Percentiles rank a stretch among this genome's conserved stretches.
These are phyloP conservation scores for Oncorhynchus masou DNA, from an alignment of 2,113 vertebrate genomes.

Conservation along the genomic window DNA sequence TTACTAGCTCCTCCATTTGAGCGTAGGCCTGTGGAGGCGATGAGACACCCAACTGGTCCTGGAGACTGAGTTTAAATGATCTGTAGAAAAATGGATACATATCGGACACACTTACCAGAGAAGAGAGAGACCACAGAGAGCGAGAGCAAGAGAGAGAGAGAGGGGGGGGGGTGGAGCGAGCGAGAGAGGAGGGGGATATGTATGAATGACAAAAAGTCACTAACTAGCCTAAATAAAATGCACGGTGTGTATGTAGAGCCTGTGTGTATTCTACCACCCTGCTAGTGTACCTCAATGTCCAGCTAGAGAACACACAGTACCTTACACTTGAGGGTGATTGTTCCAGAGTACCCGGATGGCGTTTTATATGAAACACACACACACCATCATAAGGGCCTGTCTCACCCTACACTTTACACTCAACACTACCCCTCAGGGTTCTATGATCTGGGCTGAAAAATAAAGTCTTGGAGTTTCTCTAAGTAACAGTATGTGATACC, in stretches of 20 bases:
- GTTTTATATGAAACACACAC: slow-evolving; percentile 56
- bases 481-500: neutral
- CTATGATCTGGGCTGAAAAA: neutral
- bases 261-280: neutral
- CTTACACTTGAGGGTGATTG: slow-evolving; percentile 82
- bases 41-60: slow-evolving; percentile 72
- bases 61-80: slow-evolving; percentile 68
- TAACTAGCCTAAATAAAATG: neutral
- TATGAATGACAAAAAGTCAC: neutral
- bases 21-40: slow-evolving; percentile 66
- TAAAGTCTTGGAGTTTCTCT: neutral
- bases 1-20: slow-evolving; percentile 72
- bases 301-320: slow-evolving; percentile 81
- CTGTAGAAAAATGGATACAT: slow-evolving; percentile 88
- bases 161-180: slow-evolving; percentile 1
- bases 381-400: neutral
- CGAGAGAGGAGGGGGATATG: neutral
- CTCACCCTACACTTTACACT: neutral
- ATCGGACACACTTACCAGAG: slow-evolving; percentile 77
- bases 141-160: slow-evolving; percentile 1
- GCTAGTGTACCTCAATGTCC: slow-evolving; percentile 79
- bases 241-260: neutral
- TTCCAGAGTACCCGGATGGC: slow-evolving; percentile 72
- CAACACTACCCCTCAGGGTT: neutral
- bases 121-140: slow-evolving; percentile 77